phyloP scores from a whole-genome alignment of 2,888 invertebrate species.

The Eilema griseolum region DNA sequence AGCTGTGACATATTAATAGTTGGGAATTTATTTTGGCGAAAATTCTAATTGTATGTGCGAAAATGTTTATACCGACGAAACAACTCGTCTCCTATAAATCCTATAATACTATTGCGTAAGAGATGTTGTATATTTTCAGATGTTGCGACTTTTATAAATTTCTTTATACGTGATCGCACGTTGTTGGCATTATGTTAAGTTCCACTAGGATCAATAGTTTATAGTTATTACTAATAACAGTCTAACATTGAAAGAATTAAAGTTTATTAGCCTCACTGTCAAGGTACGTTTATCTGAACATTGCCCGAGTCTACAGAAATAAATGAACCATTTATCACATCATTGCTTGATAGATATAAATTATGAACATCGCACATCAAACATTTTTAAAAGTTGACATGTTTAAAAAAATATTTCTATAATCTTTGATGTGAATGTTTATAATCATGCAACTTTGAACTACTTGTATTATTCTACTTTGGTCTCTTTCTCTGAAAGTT shows the following conservation, averaged over 20 bases:
- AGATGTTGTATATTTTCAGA: slow-evolving; percentile 58
- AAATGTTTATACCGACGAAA: slow-evolving; percentile 66
- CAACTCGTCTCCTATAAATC: slow-evolving; percentile 46
- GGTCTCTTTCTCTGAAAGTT: not conserved
- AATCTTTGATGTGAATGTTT: slow-evolving; percentile 1
- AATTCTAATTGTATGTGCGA: slow-evolving; percentile 61
- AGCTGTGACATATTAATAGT: slow-evolving; percentile 38
- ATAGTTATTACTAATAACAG: slow-evolving; percentile 41
- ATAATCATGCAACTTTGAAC: not conserved
- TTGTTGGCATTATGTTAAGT: slow-evolving; percentile 56
- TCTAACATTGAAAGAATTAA: slow-evolving; percentile 26
- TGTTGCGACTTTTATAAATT: slow-evolving; percentile 56
- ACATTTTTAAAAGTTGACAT: slow-evolving; percentile 1
- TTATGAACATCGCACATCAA: slow-evolving; percentile 1
- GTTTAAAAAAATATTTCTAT: not conserved
- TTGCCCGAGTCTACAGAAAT: slow-evolving; percentile 4
- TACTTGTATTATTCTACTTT: not conserved
- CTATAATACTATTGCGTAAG: slow-evolving; percentile 65
- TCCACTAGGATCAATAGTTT: slow-evolving; percentile 44
- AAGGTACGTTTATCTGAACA: not conserved
- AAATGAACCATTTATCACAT: slow-evolving; percentile 7
- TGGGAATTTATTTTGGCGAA: slow-evolving; percentile 55
- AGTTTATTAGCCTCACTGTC: slow-evolving; percentile 13
- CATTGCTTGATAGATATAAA: slow-evolving; percentile 6
- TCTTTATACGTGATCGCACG: slow-evolving; percentile 44